phyloP scores from a whole-genome alignment of 2,888 invertebrate genomes.

The Lepidochitona cinerea region DNA sequence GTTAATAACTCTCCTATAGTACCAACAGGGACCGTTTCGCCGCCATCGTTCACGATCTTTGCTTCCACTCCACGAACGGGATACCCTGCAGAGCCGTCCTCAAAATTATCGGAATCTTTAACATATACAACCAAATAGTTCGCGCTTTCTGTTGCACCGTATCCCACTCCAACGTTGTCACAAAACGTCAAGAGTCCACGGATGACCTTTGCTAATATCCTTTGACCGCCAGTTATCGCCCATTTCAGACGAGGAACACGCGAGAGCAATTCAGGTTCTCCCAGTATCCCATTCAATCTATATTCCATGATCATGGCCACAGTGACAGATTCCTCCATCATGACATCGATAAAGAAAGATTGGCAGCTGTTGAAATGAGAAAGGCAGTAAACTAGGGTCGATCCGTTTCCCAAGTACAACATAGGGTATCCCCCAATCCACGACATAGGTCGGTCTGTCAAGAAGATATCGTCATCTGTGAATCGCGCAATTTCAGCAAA shows the following conservation, averaged over 20 bases:
- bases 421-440: not conserved
- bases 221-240: not conserved
- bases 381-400: not conserved
- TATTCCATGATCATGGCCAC: not conserved
- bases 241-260: not conserved
- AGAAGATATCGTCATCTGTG: constrained; percentile 1
- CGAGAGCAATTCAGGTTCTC: not conserved
- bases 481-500: not conserved
- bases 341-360: too few species aligned
- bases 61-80: not conserved
- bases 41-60: not conserved
- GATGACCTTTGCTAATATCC: not conserved
- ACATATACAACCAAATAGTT: not conserved
- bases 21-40: not conserved
- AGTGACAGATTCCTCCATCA: not conserved
- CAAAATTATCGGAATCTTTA: not conserved
- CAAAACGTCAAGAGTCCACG: not conserved
- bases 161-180: not conserved
- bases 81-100: not conserved
- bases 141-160: not conserved
- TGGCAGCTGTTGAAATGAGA: too few species aligned
- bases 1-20: not conserved
- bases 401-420: not conserved
- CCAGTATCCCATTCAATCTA: not conserved
- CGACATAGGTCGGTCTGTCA: not conserved